A percentile compares a stretch with the other conserved stretches of the same genome.
phyloP scores from a whole-genome alignment of 2,888 invertebrate species.

The Drosophila barbarae region DNA sequence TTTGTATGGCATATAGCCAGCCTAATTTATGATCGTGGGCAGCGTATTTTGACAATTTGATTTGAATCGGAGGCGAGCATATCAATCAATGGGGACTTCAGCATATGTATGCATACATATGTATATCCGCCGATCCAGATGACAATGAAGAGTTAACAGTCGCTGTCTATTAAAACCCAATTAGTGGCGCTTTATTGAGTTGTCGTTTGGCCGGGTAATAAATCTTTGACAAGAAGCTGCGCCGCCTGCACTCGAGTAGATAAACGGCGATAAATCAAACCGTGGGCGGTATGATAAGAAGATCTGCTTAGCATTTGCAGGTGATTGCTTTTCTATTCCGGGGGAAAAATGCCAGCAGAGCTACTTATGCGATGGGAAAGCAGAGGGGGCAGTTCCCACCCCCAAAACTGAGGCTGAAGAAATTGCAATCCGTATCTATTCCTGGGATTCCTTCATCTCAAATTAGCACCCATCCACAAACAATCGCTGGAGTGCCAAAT shows the following conservation, averaged over 20 bases:
- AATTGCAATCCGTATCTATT: constrained; percentile 40
- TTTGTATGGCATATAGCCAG: constrained; percentile 11
- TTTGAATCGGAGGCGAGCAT: constrained; percentile 43
- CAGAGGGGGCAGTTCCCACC: constrained; percentile 28
- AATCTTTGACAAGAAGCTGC: constrained; percentile 44
- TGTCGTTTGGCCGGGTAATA: constrained; percentile 47
- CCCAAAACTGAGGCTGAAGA: constrained; percentile 36
- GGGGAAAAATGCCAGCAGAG: constrained; percentile 6
- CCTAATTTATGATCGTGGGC: constrained; percentile 56
- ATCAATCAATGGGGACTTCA: constrained; percentile 56
- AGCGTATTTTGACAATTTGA: constrained; percentile 70
- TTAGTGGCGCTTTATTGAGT: constrained; percentile 59
- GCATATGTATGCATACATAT: not conserved
- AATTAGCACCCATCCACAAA: constrained; percentile 36
- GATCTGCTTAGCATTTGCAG: constrained; percentile 43
- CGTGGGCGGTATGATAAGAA: constrained; percentile 41
- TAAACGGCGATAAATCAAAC: constrained; percentile 53
- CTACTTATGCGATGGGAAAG: constrained; percentile 40
- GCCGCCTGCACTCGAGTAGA: constrained; percentile 42
- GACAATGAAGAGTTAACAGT: constrained; percentile 41
- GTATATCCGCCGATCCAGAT: constrained; percentile 37
- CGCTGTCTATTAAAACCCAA: constrained; percentile 61
- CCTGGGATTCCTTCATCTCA: constrained; percentile 26
- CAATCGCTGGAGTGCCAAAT: constrained; percentile 37
- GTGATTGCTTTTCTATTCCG: constrained; percentile 22